These are phyloP conservation scores for Gambusia affinis DNA, from an alignment of 2,113 vertebrate species.

Conservation along the genomic window DNA sequence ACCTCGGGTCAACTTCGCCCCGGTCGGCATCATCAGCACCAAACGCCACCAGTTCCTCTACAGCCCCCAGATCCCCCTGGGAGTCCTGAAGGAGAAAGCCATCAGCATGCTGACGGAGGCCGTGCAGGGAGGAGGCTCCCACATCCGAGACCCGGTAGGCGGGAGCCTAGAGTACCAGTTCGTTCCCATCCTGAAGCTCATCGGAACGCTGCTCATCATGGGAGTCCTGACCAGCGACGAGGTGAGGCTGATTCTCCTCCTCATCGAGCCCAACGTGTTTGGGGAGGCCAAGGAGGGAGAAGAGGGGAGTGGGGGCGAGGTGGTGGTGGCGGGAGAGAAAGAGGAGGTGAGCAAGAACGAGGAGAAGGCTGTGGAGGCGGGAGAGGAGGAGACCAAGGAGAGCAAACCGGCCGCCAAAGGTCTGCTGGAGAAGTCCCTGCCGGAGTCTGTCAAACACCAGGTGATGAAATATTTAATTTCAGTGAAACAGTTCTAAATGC, in stretches of 20 bases:
- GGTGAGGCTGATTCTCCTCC: conserved; percentile 89
- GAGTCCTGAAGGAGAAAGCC: conserved; percentile 88
- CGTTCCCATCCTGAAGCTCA: conserved; percentile 94
- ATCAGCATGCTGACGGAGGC: conserved; percentile 95
- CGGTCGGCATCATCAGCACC: conserved; percentile 84
- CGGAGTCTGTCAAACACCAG: conserved; percentile 95
- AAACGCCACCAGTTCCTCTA: conserved; percentile 82
- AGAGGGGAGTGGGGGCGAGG: conserved; percentile 67
- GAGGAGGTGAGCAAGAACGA: conserved; percentile 83
- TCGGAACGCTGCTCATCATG: conserved; percentile 91
- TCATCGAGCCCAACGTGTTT: conserved; percentile 92
- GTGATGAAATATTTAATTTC: conserved; percentile 72
- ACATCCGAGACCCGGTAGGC: conserved; percentile 94
- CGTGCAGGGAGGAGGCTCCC: conserved; percentile 88
- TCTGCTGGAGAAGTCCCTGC: conserved; percentile 91
- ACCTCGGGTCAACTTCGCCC: conserved; percentile 87
- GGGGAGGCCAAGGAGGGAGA: conserved; percentile 83
- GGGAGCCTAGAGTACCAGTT: conserved; percentile 93
- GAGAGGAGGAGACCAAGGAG: conserved; percentile 90
- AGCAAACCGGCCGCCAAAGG: conserved; percentile 82
- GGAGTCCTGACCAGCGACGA: conserved; percentile 92
- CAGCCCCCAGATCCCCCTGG: conserved; percentile 91
- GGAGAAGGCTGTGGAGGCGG: conserved; percentile 83
- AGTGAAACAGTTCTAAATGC: not conserved
- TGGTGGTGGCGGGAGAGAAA: conserved; percentile 70